Base-by-base conservation (phyloP, 2,888 invertebrate species). In the Trichacis sp. region DNA sequence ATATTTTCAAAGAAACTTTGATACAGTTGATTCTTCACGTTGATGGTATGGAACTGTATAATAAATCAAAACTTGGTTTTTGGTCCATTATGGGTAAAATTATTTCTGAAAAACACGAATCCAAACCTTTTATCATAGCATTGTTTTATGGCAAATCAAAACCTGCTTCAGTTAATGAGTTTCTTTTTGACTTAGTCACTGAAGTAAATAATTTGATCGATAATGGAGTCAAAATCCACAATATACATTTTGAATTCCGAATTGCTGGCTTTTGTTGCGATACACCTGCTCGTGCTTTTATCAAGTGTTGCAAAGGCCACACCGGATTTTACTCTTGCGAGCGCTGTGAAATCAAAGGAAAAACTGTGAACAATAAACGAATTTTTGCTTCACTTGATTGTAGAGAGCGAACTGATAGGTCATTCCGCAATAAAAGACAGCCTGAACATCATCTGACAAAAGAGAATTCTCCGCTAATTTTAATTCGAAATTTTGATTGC, bases 121-220 rank as follows among this genome's bases (percentile, higher is more conserved):
- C 24, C 29, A n/a, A 55, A 29, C 64, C 64, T 3, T 48, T 64
- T 17, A n/a, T 55, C 9, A 49, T 52, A 30, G 64, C 64, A 38
- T n/a, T 64, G 4, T 64, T 54, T 20, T 40, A 51, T 15, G 60
- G 64, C 1, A 43, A 64, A 24, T 60, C 60, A 6, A 64, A 64
- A 47, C 64, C 64, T 12, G 30, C 11, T 6, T 46, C 24, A 19
- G 24, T 42, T 1, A 12, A 38, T 12, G 47, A 64, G 8, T 60
- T 19, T 52, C 33, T 64, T 9, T 3, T 15, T 12, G 45, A 55
- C n/a, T 50, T 64, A 18, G 56, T 64, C 2, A 17, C 24, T 18
- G 60, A 64, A 58, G 9, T 45, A 2, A 50, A 46, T 17, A 6
- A 9, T 19, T 29, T 54, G 2, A 40, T 60, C 24, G 0, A 11